A percentile compares a stretch with the other conserved stretches of the same genome.
phyloP scores from a whole-genome alignment of 2,113 vertebrate species.

The Cynopterus brachyotis region DNA sequence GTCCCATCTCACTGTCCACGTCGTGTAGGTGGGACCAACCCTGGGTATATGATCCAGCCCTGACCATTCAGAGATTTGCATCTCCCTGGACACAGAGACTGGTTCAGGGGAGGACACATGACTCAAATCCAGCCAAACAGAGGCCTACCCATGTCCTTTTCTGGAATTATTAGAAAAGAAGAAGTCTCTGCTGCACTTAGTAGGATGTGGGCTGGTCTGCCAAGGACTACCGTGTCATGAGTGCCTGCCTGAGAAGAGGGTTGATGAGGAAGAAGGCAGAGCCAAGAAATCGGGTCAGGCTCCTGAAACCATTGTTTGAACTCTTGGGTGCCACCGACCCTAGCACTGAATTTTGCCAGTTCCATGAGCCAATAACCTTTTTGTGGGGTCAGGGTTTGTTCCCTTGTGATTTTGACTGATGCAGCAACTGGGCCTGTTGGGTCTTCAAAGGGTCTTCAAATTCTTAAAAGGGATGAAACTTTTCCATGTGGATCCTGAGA shows the following conservation, averaged over 20 bases:
- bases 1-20: neutral
- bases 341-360: neutral
- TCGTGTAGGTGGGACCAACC: neutral
- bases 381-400: neutral
- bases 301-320: neutral
- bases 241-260: neutral
- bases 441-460: neutral
- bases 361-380: neutral
- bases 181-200: neutral
- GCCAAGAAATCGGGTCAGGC: neutral
- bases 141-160: neutral
- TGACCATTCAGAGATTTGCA: neutral
- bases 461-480: neutral
- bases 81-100: neutral
- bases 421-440: neutral
- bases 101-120: neutral
- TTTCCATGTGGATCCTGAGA: neutral
- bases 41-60: neutral
- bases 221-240: too few relatives aligned
- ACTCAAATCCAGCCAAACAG: neutral
- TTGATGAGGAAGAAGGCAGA: neutral
- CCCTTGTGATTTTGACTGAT: neutral
- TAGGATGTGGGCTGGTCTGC: neutral
- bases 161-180: neutral
- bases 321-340: neutral